phyloP scores from a whole-genome alignment of 2,888 invertebrate genomes.

The Zhuqinia jingwanae region DNA sequence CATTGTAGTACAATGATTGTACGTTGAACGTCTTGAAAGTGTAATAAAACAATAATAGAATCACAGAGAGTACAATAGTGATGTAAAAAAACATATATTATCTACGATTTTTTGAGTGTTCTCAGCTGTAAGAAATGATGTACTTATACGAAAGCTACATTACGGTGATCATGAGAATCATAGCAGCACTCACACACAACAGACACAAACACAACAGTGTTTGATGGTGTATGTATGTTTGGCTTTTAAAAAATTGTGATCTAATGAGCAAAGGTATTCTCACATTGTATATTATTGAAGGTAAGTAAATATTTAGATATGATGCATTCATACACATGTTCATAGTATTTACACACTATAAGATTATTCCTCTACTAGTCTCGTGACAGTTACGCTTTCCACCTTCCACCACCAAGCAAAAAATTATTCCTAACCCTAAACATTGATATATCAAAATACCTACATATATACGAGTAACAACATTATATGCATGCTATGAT shows the following conservation, averaged over 20 bases:
- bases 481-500: neutral
- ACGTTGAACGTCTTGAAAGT: constrained; percentile 17
- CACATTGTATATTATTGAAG: constrained; percentile 14
- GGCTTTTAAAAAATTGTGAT: constrained; percentile 42
- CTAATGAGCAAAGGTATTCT: constrained; percentile 53
- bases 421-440: constrained; percentile 10
- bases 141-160: constrained; percentile 40
- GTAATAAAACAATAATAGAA: constrained; percentile 41
- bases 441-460: too few relatives aligned
- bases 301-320: constrained; percentile 47
- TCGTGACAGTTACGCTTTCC: constrained; percentile 57
- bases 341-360: constrained; percentile 7
- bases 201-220: too few relatives aligned
- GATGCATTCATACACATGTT: constrained; percentile 42
- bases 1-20: neutral
- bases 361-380: neutral
- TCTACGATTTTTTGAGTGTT: constrained; percentile 54
- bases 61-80: neutral
- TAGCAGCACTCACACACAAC: neutral
- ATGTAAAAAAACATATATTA: constrained; percentile 25
- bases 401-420: neutral
- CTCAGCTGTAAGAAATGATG: constrained; percentile 65
- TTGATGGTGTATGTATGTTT: too few relatives aligned
- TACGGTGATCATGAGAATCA: constrained; percentile 59
- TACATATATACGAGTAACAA: constrained; percentile 3